These are phyloP conservation scores for Marronus borbonicus DNA, from an alignment of 2,888 invertebrate genomes.

Conservation along the genomic window DNA sequence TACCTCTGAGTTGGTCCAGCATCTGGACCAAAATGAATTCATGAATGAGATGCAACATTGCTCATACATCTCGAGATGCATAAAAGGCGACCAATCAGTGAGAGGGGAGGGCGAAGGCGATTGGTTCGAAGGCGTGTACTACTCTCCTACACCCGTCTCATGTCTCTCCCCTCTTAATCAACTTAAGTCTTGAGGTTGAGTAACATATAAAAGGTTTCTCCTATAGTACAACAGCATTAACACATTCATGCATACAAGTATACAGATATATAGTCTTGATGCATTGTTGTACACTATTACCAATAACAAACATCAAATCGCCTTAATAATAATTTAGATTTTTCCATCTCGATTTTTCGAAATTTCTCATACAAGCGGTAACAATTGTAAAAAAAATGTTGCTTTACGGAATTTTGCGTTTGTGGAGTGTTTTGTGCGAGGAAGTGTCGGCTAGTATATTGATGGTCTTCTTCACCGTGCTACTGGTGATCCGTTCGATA, in stretches of 20 bases:
- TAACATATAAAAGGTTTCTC: constrained; percentile 61
- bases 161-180: constrained; percentile 57
- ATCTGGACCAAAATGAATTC: constrained; percentile 55
- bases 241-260: constrained; percentile 59
- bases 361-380: background rate
- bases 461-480: constrained; percentile 71
- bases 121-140: constrained; percentile 53
- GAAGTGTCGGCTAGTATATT: constrained; percentile 69
- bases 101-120: constrained; percentile 52
- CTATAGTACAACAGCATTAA: constrained; percentile 59
- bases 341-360: background rate
- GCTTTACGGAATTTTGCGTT: constrained; percentile 71
- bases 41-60: constrained; percentile 58
- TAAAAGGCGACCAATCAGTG: constrained; percentile 54
- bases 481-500: constrained; percentile 67
- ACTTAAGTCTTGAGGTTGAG: constrained; percentile 60
- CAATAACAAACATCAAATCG: constrained; percentile 8
- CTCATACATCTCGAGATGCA: constrained; percentile 53
- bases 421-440: constrained; percentile 69
- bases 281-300: constrained; percentile 24
- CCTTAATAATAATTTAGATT: constrained; percentile 4
- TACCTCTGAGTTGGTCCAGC: constrained; percentile 50
- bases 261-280: constrained; percentile 51
- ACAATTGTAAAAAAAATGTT: constrained; percentile 66
- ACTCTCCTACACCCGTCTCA: constrained; percentile 54